These are phyloP conservation scores for Copidosoma floridanum DNA, from an alignment of 1,140 invertebrate genomes.

Conservation along the genomic window DNA sequence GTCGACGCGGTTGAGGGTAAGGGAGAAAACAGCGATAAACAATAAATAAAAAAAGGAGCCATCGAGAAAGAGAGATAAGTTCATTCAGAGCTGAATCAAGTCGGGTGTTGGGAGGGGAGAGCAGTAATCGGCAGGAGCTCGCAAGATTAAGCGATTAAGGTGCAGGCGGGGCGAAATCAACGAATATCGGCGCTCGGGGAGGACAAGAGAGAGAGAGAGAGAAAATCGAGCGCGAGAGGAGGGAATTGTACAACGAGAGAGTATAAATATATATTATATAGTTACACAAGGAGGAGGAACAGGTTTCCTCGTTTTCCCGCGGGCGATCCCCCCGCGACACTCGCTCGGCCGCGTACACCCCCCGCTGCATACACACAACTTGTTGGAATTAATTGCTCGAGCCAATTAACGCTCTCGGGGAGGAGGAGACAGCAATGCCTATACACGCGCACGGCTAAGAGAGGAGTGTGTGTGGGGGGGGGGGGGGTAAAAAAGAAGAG, in stretches of 20 bases:
- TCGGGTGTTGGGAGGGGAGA: too few species aligned
- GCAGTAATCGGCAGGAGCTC: too few species aligned
- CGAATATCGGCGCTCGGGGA: background rate
- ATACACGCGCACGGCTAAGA: too few species aligned
- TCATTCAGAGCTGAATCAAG: too few species aligned
- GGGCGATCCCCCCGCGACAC: constrained; percentile 35
- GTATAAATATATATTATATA: too few species aligned
- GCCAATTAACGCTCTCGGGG: constrained; percentile 54
- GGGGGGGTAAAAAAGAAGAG: constrained; percentile 1
- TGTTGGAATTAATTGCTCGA: constrained; percentile 57
- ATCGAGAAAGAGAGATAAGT: too few species aligned
- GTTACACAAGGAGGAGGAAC: constrained; percentile 30
- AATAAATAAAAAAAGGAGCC: too few species aligned
- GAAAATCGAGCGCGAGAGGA: background rate
- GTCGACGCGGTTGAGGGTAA: too few species aligned
- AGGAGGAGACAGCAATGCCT: constrained; percentile 17
- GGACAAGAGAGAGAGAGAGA: background rate
- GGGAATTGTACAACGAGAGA: background rate
- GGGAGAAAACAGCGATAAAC: too few species aligned
- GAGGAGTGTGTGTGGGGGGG: background rate
- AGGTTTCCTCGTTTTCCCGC: constrained; percentile 51
- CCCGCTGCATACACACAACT: too few species aligned
- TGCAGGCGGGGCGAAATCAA: background rate
- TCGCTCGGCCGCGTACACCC: constrained; percentile 33
- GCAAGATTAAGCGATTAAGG: constrained; percentile 21